These are phyloP conservation scores for Nyleta sp. DNA, from an alignment of 2,888 invertebrate genomes.

Conservation along the genomic window DNA sequence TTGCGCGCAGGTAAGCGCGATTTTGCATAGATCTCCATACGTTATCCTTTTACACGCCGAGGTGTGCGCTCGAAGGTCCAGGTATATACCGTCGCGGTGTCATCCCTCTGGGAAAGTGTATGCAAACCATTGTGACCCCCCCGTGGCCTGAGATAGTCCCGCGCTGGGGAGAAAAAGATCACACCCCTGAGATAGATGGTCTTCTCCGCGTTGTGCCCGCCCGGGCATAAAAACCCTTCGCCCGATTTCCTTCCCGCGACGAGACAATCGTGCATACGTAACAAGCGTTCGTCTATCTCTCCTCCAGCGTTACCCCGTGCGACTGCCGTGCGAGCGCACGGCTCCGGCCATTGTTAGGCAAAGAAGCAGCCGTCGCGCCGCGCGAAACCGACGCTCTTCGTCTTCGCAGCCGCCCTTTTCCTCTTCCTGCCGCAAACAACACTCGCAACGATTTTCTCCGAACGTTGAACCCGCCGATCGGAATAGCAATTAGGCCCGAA, in stretches of 20 bases:
- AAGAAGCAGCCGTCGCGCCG: constrained; percentile 76
- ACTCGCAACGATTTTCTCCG: constrained; percentile 43
- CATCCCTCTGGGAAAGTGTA: constrained; percentile 83
- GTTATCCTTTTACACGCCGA: constrained; percentile 75
- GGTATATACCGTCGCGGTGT: constrained; percentile 80
- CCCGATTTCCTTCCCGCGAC: constrained; percentile 69
- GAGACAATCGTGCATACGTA: constrained; percentile 79
- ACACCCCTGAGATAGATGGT: constrained; percentile 81
- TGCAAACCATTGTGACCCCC: constrained; percentile 82
- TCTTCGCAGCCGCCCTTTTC: constrained; percentile 69
- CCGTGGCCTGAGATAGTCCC: constrained; percentile 64
- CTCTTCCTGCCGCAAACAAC: too few species aligned
- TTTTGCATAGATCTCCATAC: constrained; percentile 83
- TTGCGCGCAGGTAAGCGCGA: constrained; percentile 80
- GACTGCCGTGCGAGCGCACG: constrained; percentile 69
- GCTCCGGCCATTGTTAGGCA: constrained; percentile 77
- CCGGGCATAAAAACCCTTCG: constrained; percentile 68
- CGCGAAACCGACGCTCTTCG: constrained; percentile 62
- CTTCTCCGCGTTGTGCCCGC: constrained; percentile 68
- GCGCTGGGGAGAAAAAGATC: constrained; percentile 74
- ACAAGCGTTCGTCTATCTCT: constrained; percentile 72
- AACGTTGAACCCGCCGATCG: constrained; percentile 43
- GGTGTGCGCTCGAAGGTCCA: constrained; percentile 79
- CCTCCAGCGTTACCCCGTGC: constrained; percentile 57
- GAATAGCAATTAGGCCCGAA: constrained; percentile 30